phyloP scores from a whole-genome alignment of 2,797 vertebrate species.

The Chelmon rostratus region DNA sequence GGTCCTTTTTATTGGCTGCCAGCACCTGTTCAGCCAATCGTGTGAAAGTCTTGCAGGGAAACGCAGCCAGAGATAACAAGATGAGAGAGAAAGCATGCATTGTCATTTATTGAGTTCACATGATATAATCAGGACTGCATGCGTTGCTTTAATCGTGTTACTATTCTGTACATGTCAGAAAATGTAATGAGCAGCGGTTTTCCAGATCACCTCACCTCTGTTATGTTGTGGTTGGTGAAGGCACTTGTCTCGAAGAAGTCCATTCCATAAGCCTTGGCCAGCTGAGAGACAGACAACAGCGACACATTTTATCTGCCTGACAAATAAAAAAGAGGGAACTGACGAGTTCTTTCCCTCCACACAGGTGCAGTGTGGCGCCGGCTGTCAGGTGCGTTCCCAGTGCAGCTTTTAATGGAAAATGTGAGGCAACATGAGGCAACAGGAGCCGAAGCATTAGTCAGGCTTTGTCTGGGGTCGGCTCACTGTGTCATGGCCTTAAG shows the following conservation, averaged over 20 bases:
- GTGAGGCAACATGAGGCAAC: not conserved
- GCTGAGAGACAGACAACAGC: conserved; percentile 78
- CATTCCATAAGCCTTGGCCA: conserved; percentile 96
- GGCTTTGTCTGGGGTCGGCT: conserved; percentile 10
- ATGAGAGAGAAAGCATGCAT: not conserved
- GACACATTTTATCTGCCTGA: conserved; percentile 2
- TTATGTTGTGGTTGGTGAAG: conserved; percentile 96
- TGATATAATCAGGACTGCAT: conserved; percentile 5
- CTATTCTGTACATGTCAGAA: not conserved
- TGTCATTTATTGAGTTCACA: not conserved
- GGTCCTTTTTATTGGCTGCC: conserved; percentile 94
- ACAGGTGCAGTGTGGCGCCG: conserved; percentile 1
- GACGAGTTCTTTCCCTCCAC: conserved; percentile 7
- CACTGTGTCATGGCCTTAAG: not conserved
- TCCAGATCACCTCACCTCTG: conserved; percentile 88
- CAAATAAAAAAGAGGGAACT: not conserved
- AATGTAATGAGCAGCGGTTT: not conserved
- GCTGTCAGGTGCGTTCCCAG: not conserved
- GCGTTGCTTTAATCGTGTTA: not conserved
- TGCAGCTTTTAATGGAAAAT: conserved; percentile 32
- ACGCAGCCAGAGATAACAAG: conserved; percentile 1
- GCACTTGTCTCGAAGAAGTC: conserved; percentile 98
- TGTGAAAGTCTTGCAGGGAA: conserved; percentile 90
- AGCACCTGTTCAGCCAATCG: conserved; percentile 95
- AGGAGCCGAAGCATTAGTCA: conserved; percentile 12